These are phyloP conservation scores for Serripes groenlandicus DNA, from an alignment of 2,888 invertebrate genomes.

Conservation along the genomic window DNA sequence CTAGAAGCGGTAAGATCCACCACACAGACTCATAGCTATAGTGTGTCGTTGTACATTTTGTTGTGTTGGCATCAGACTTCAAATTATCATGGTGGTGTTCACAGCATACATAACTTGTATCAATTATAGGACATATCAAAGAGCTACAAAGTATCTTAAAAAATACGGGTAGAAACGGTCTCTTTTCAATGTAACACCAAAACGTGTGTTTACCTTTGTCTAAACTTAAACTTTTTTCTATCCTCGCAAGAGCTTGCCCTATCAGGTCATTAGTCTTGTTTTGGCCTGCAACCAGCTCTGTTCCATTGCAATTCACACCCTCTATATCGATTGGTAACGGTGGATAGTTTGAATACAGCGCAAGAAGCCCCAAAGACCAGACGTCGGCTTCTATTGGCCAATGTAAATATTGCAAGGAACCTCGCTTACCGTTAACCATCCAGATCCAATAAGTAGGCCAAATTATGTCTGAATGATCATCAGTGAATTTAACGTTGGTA, in stretches of 20 bases:
- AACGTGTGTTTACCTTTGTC: background rate
- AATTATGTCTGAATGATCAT: background rate
- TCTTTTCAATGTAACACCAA: conserved; percentile 11
- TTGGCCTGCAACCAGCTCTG: background rate
- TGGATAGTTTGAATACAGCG: background rate
- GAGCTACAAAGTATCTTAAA: background rate
- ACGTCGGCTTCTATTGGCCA: background rate
- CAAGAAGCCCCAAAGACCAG: background rate
- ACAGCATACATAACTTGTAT: conserved; percentile 3
- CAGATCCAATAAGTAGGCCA: background rate
- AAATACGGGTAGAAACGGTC: background rate
- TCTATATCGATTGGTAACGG: background rate
- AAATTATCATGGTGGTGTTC: background rate
- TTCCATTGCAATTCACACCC: background rate
- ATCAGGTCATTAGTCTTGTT: background rate
- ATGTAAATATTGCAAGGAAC: background rate
- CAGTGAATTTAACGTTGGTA: background rate
- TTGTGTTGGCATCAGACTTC: background rate
- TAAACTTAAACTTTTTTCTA: background rate
- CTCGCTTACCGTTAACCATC: background rate
- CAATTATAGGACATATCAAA: conserved; percentile 5
- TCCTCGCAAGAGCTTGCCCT: background rate
- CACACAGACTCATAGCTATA: background rate
- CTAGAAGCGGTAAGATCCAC: conserved; percentile 1
- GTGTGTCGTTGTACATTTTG: background rate